Conservation (phyloP, 1,140 invertebrate species). For the Amphibalanus amphitrite region DNA sequence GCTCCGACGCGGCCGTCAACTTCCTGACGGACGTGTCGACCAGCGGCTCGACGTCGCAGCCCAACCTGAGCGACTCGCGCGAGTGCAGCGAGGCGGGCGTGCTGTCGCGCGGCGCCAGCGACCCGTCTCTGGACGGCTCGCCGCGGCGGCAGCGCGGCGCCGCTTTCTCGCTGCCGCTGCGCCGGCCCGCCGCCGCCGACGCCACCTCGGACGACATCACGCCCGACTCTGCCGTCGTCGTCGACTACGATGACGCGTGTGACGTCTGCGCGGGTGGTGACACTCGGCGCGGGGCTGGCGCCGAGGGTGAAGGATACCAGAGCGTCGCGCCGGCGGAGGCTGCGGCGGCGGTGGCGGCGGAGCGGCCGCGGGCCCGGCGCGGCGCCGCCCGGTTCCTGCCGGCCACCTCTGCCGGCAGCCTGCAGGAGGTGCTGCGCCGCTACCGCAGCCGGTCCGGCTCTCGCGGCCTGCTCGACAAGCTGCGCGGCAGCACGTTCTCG, state of each 20-base stretch:
- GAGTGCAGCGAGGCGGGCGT: not conserved
- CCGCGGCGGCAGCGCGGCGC: not conserved
- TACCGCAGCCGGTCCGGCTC: not conserved
- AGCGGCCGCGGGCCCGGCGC: not conserved
- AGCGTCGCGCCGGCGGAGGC: too few relatives aligned
- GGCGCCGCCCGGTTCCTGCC: not conserved
- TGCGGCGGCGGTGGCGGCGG: too few relatives aligned
- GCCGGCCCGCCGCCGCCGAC: not conserved
- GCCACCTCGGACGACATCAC: conserved; percentile 10
- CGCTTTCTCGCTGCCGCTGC: not conserved
- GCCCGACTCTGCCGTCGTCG: conserved; percentile 14
- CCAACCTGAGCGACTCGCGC: not conserved
- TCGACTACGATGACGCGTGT: conserved; percentile 7
- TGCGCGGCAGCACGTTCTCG: not conserved
- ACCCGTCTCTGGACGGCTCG: not conserved
- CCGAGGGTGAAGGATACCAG: too few relatives aligned
- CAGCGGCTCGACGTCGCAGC: not conserved
- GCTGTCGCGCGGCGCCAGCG: not conserved
- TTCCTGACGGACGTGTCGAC: conserved; percentile 12
- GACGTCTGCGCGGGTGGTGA: not conserved
- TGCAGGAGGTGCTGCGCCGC: not conserved
- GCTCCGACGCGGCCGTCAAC: conserved; percentile 9
- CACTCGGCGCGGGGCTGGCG: too few relatives aligned
- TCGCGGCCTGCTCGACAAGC: not conserved
- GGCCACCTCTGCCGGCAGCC: not conserved